Evolutionary conservation across 2,888 invertebrate species (phyloP).

Genomic region (Apocheima hispidaria): DNA sequence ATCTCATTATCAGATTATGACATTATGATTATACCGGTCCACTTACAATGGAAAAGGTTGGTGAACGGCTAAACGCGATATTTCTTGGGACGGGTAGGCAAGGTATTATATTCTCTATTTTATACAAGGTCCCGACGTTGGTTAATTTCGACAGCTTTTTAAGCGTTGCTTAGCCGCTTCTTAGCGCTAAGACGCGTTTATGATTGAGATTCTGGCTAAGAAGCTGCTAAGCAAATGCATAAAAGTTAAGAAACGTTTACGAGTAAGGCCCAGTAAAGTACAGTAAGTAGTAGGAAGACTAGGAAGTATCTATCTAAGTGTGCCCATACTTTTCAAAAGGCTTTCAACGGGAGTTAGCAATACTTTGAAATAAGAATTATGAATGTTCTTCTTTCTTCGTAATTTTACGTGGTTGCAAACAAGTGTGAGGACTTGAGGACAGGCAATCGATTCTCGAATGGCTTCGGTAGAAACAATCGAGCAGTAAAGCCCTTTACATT

Average conservation of each 20-base stretch:
- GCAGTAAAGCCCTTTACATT: conserved; percentile 14
- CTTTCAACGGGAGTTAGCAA: no score
- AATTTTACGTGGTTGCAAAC: neutral
- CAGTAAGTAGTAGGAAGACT: no score
- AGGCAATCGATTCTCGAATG: conserved; percentile 20
- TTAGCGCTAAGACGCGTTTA: no score
- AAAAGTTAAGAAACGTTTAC: no score
- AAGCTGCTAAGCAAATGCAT: no score
- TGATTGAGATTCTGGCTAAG: no score
- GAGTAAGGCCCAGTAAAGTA: no score
- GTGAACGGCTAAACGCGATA: neutral
- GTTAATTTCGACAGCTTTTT: no score
- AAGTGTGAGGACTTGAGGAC: neutral
- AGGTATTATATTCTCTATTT: neutral
- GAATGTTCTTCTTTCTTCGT: neutral
- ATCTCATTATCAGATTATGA: conserved; percentile 43
- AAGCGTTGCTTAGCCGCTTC: no score
- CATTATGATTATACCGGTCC: conserved; percentile 26
- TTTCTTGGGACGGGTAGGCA: neutral
- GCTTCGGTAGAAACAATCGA: conserved; percentile 9
- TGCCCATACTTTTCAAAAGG: no score
- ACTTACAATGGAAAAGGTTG: neutral
- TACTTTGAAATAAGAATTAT: neutral
- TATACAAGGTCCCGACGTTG: no score
- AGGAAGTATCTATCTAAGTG: no score